Conservation (phyloP, 2,797 vertebrate genomes). For the Onychomys arenicola region DNA sequence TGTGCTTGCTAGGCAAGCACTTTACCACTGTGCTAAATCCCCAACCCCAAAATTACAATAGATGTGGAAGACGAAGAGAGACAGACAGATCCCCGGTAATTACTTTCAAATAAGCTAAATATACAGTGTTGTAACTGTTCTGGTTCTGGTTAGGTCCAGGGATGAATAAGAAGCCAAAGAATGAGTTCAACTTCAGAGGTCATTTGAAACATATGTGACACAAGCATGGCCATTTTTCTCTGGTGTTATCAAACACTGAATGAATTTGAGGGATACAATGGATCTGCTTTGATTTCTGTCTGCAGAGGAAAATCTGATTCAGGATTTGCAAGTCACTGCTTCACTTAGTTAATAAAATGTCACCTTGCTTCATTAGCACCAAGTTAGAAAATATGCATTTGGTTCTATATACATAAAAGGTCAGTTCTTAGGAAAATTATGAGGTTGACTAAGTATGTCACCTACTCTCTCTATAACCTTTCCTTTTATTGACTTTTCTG, state of each 20-base stretch:
- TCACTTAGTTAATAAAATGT: conserved; percentile 58
- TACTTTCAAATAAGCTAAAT: conserved; percentile 58
- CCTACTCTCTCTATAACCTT: background rate
- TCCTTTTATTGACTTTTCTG: background rate
- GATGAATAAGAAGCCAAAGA: conserved; percentile 22
- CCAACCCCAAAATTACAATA: conserved; percentile 62
- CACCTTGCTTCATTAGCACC: conserved; percentile 54
- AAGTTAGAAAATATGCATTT: conserved; percentile 55
- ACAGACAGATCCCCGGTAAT: conserved; percentile 10
- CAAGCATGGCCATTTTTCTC: background rate
- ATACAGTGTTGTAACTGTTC: conserved; percentile 29
- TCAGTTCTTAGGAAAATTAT: conserved; percentile 36
- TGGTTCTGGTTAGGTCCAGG: background rate
- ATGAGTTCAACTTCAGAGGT: conserved; percentile 31
- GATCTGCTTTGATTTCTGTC: conserved; percentile 37
- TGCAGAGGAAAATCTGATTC: conserved; percentile 41
- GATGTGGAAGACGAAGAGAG: conserved; percentile 18
- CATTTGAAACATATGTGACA: conserved; percentile 54
- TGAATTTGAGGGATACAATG: conserved; percentile 26
- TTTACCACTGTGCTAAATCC: too few relatives aligned
- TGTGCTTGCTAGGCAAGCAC: too few relatives aligned
- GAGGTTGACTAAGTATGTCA: background rate
- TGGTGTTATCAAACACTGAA: conserved; percentile 30
- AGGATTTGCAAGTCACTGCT: conserved; percentile 32
- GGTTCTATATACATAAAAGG: conserved; percentile 17